Evolutionary conservation across 2,888 invertebrate genomes (phyloP), one percentile per base, ranked within the genome.

Genomic region (Plusia festucae): DNA sequence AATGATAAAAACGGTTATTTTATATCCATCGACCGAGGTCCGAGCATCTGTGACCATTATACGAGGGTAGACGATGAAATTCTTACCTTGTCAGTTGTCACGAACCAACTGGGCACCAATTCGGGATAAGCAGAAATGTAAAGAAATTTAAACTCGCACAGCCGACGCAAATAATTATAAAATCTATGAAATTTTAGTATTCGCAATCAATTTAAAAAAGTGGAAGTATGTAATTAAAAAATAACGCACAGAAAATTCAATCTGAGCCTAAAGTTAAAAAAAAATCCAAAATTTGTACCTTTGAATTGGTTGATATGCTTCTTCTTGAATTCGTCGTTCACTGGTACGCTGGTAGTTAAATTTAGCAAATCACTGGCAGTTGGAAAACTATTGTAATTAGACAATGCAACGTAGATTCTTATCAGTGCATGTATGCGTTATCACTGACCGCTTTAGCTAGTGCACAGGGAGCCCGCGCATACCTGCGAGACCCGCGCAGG

Each of bases 401-500:
- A n/a, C 40, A 40, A 40, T 6, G 13, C n/a, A 13, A 40, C 40
- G 6, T 15, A 15, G n/a, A n/a, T n/a, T 40, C n/a, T 40, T 40
- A 40, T 40, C 40, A 40, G n/a, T 13, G 34, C 13, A 34, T 34
- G 13, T n/a, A 40, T 40, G 40, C 4, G n/a, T 40, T 40, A 40
- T 40, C 40, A 40, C 40, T 15, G 40, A 15, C 6, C 40, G 40
- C 40, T 40, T n/a, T 40, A 5, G 0, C 7, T n/a, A 40, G n/a
- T 40, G 40, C 40, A 40, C 40, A n/a, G 40, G 40, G n/a, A 40
- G 40, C 40, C 40, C 40, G 40, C 40, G 40, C 40, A 40, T 40
- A 15, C 15, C 40, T 40, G 40, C n/a, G 40, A n/a, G 0, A 40
- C 40, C 40, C 40, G 40, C 40, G 40, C 40, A 40, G 15, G 40